Conservation (phyloP, 2,888 invertebrate species). For the Tholera decimalis region DNA sequence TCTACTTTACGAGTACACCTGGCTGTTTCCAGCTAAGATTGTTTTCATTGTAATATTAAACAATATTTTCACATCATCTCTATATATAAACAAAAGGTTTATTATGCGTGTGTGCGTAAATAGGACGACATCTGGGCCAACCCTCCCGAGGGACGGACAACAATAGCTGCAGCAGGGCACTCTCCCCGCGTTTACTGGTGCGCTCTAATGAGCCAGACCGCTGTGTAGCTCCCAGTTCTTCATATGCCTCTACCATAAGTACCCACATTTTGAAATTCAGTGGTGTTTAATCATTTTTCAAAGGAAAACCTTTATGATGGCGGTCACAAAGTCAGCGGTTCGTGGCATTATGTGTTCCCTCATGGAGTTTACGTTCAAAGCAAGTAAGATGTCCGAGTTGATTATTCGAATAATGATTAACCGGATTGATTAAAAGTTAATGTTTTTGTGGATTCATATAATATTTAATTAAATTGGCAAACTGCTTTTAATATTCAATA, state of each 20-base stretch:
- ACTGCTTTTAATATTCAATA: slow-evolving; percentile 9
- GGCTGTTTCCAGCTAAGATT: slow-evolving; percentile 11
- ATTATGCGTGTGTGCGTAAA: slow-evolving; percentile 82
- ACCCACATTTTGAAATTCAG: slow-evolving; percentile 66
- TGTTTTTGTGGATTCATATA: neutral
- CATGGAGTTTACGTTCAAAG: slow-evolving; percentile 90
- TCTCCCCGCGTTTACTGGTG: slow-evolving; percentile 86
- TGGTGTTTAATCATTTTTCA: slow-evolving; percentile 45
- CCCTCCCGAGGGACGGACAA: slow-evolving; percentile 87
- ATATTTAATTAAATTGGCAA: neutral
- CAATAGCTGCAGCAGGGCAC: slow-evolving; percentile 86
- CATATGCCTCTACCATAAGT: slow-evolving; percentile 76
- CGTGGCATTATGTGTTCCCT: slow-evolving; percentile 89
- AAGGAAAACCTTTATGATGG: slow-evolving; percentile 72
- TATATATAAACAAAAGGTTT: slow-evolving; percentile 58
- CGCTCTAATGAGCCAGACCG: slow-evolving; percentile 87
- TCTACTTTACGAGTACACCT: slow-evolving; percentile 23
- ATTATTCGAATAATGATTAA: slow-evolving; percentile 18
- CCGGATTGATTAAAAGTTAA: slow-evolving; percentile 1
- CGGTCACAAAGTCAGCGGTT: slow-evolving; percentile 86
- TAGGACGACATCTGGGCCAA: slow-evolving; percentile 83
- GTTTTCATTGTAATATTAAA: slow-evolving; percentile 34
- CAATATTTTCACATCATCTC: slow-evolving; percentile 54
- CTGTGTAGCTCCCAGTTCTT: slow-evolving; percentile 80
- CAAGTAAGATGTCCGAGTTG: slow-evolving; percentile 82